A percentile compares a stretch with the other conserved stretches of the same genome.
Conservation (phyloP, 2,797 vertebrate genomes). For the Microtus californicus region DNA sequence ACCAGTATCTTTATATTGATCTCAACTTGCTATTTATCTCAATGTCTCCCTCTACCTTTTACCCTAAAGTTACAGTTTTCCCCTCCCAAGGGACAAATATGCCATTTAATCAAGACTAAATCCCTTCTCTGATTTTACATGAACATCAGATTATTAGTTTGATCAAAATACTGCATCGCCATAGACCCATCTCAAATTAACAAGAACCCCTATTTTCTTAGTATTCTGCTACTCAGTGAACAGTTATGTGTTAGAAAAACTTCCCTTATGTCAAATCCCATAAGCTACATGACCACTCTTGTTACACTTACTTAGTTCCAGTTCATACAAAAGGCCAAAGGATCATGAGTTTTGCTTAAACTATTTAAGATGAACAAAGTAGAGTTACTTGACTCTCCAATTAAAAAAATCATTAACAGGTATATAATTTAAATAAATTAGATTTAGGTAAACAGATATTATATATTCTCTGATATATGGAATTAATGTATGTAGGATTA, state of each 20-base stretch:
- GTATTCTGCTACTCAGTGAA: background rate
- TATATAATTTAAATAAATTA: background rate
- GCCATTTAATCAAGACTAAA: background rate
- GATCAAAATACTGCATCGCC: background rate
- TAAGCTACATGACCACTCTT: rapidly evolving
- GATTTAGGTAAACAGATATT: background rate
- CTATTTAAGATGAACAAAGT: background rate
- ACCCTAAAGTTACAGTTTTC: background rate
- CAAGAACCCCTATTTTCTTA: rapidly evolving
- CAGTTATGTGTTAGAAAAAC: rapidly evolving
- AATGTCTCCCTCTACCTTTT: background rate
- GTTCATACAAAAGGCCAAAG: background rate
- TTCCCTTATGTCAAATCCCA: background rate
- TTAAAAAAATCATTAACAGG: background rate
- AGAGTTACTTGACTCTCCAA: background rate
- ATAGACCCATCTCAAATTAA: background rate
- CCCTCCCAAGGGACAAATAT: background rate
- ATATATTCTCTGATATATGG: too few species aligned
- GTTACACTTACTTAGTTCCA: background rate
- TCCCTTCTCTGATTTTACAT: background rate
- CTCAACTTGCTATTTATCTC: background rate
- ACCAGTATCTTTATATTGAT: background rate
- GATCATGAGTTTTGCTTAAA: rapidly evolving
- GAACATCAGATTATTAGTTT: background rate
- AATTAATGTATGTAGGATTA: background rate